Evolutionary conservation across 30 jellyfish, hydroid and myxozoan species (phyloP), one percentile per base, ranked within the genome.

Genomic region (Aurelia sp.): DNA sequence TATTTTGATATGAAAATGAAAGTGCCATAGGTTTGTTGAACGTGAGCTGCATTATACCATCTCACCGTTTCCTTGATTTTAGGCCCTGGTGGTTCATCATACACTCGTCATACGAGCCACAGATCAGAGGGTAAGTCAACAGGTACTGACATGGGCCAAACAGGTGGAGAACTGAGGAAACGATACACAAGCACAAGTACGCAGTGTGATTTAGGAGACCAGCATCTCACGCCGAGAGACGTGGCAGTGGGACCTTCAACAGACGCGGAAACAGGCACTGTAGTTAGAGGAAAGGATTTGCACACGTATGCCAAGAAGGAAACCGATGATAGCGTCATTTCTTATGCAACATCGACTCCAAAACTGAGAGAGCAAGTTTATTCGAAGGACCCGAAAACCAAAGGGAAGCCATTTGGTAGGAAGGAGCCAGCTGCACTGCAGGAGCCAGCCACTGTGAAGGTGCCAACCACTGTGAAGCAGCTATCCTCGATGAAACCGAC

Each of bases 161-260:
- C 60, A 8, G 62, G 17, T 63, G 55, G 70, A 18, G 53, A 58
- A 40, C 23, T 17, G 15, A 57, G 35, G 59, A 74, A 16, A 13
- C 15, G 58, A 22, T 74, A 50, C 71, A 13, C 86, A 16, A 50
- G 74, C 73, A 74, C 71, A 5, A 65, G 86, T 5, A 81, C 91
- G 3, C 91, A 81, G 84, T 81, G 91, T 55, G 84, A 81, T 69
- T 59, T 81, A 13, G 84, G 59, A 3, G 74, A 60, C 48, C 76
- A 21, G 74, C 27, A 47, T 13, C 21, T 67, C 50, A 44, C 27
- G 0, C 72, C 73, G 0, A 19, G 41, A 13, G 71, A 44, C 10
- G 51, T 53, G 48, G 66, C 62, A 10, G 41, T 31, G 0, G 73
- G 62, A 11, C 20, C 83, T 1, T 64, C 23, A 7, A 12, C 21